Conservation (phyloP, 2,888 invertebrate genomes). For the Nymphalis polychloros region DNA sequence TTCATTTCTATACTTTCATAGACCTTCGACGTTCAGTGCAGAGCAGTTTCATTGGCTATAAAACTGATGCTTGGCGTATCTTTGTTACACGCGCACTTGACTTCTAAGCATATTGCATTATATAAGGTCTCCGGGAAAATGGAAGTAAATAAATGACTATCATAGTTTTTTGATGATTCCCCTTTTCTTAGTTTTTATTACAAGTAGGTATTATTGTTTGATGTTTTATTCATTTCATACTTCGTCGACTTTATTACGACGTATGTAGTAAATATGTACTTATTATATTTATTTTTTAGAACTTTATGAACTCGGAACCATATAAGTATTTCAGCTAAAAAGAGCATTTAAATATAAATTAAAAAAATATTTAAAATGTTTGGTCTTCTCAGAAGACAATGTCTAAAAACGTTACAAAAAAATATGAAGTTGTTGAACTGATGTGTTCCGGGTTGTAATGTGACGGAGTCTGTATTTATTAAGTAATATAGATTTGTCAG, state of each 20-base stretch:
- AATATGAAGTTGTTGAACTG: too few species aligned
- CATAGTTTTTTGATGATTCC: background rate
- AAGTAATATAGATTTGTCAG: too few species aligned
- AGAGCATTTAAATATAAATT: too few species aligned
- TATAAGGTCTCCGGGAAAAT: background rate
- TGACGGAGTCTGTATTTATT: too few species aligned
- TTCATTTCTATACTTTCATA: conserved; percentile 37
- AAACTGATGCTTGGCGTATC: conserved; percentile 47
- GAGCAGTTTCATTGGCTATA: conserved; percentile 55
- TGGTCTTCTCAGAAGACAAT: too few species aligned
- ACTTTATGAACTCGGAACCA: too few species aligned
- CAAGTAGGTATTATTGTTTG: background rate
- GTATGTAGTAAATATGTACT: too few species aligned
- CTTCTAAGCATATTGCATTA: conserved; percentile 21
- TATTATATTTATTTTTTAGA: too few species aligned
- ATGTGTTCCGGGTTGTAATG: too few species aligned
- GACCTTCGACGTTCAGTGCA: conserved; percentile 47
- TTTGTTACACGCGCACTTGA: conserved; percentile 42
- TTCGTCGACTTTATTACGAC: background rate
- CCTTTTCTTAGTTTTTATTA: background rate
- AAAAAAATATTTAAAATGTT: too few species aligned
- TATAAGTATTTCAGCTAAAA: too few species aligned
- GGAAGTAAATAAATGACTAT: background rate
- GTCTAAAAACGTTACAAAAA: too few species aligned
- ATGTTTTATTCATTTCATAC: background rate